Percentiles rank a stretch among this genome's conserved stretches.
These are phyloP conservation scores for Neoaliturus tenellus DNA, from an alignment of 2,888 invertebrate species.

Conservation along the genomic window DNA sequence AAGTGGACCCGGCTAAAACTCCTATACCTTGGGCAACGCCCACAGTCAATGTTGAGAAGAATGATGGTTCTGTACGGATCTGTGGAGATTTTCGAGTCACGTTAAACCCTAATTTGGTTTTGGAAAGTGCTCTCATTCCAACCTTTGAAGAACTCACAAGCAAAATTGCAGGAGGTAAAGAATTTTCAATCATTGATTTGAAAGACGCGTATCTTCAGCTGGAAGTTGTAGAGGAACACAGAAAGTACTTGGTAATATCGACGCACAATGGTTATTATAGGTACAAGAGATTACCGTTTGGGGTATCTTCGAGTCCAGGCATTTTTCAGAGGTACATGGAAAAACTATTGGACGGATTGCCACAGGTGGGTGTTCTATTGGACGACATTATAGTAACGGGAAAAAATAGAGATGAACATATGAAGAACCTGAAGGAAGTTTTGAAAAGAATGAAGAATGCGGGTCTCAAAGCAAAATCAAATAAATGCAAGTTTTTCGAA, in stretches of 20 bases:
- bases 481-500: too few relatives aligned
- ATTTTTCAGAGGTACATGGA: slow-evolving; percentile 4
- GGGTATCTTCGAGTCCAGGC: neutral
- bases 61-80: neutral
- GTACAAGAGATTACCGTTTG: neutral
- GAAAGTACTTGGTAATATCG: neutral
- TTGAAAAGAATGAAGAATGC: neutral
- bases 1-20: neutral
- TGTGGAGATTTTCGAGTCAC: slow-evolving; percentile 31
- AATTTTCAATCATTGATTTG: neutral
- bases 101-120: neutral
- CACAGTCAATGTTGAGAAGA: slow-evolving; percentile 1
- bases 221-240: neutral
- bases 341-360: neutral
- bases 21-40: neutral
- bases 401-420: neutral
- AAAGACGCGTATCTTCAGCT: neutral
- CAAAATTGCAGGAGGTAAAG: neutral
- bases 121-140: neutral
- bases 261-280: neutral
- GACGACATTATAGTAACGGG: neutral
- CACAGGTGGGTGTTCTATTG: neutral
- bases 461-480: neutral
- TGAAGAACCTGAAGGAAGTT: neutral
- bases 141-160: slow-evolving; percentile 7